phyloP scores from a whole-genome alignment of 1,140 invertebrate genomes.

The Drosophila santomea region DNA sequence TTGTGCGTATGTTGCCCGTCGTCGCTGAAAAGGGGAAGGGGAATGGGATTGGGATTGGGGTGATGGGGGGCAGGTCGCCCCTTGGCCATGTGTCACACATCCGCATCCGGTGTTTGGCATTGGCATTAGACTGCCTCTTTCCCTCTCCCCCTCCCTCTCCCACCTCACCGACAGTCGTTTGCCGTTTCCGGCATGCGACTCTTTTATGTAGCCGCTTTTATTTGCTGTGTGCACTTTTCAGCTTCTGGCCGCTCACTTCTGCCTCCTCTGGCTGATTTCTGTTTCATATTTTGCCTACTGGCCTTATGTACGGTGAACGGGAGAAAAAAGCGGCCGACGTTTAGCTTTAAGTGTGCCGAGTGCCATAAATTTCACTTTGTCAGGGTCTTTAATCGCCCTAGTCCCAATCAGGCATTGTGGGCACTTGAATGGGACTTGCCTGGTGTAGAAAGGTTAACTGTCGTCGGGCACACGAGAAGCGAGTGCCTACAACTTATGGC shows the following conservation, averaged over 20 bases:
- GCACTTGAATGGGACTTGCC: conserved; percentile 22
- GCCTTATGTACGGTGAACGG: conserved; percentile 10
- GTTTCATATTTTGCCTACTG: conserved; percentile 56
- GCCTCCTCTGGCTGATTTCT: conserved; percentile 22
- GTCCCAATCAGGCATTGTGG: conserved; percentile 42
- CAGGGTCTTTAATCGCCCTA: conserved; percentile 37
- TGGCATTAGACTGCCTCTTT: conserved; percentile 55
- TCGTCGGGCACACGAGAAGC: neutral
- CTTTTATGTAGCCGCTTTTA: conserved; percentile 55
- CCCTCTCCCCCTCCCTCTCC: neutral
- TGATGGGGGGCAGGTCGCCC: conserved; percentile 11
- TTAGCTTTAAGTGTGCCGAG: conserved; percentile 39
- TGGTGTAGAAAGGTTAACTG: conserved; percentile 1
- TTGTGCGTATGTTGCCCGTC: conserved; percentile 43
- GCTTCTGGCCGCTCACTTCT: conserved; percentile 18
- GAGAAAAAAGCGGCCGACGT: conserved; percentile 4
- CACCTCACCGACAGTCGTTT: conserved; percentile 35
- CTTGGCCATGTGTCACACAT: conserved; percentile 75
- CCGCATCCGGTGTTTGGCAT: conserved; percentile 76
- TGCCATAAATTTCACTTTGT: conserved; percentile 54
- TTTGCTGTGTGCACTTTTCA: conserved; percentile 37
- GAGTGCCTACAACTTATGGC: neutral
- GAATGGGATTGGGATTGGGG: neutral
- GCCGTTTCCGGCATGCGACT: conserved; percentile 71
- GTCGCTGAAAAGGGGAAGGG: neutral